Evolutionary conservation across 2,888 invertebrate genomes (phyloP).

Genomic region (Coenonympha arcania): DNA sequence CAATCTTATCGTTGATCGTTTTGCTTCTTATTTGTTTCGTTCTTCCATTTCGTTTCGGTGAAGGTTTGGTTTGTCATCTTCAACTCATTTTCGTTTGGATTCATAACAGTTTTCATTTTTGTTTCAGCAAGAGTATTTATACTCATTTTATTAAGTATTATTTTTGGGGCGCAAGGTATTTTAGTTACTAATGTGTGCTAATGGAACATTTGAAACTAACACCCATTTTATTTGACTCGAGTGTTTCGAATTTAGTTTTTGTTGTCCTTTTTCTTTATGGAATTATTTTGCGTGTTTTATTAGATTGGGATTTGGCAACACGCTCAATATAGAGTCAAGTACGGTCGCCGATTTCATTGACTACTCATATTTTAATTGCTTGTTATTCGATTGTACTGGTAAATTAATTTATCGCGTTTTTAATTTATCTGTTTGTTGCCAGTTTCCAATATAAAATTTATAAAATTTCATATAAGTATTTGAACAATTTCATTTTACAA

Average conservation of each 20-base stretch:
- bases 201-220: constrained; percentile 29
- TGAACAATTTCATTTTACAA: too few species aligned
- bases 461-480: too few species aligned
- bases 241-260: not conserved
- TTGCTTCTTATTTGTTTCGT: constrained; percentile 20
- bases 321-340: too few species aligned
- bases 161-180: constrained; percentile 30
- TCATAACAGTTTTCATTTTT: constrained; percentile 39
- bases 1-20: constrained; percentile 3
- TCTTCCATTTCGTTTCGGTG: constrained; percentile 42
- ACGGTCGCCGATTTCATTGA: too few species aligned
- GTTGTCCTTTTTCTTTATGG: not conserved
- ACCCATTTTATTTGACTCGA: constrained; percentile 27
- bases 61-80: constrained; percentile 34
- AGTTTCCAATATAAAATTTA: not conserved
- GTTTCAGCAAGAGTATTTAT: constrained; percentile 72
- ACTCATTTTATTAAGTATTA: constrained; percentile 66
- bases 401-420: too few species aligned
- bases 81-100: constrained; percentile 24
- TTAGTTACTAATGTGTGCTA: constrained; percentile 27
- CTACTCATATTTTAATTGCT: too few species aligned
- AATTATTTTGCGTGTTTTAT: constrained; percentile 1
- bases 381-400: too few species aligned
- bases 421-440: not conserved
- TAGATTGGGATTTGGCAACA: not conserved